Evolutionary conservation across 2,113 vertebrate genomes (phyloP).

Genomic region (Grammomys dolichurus): DNA sequence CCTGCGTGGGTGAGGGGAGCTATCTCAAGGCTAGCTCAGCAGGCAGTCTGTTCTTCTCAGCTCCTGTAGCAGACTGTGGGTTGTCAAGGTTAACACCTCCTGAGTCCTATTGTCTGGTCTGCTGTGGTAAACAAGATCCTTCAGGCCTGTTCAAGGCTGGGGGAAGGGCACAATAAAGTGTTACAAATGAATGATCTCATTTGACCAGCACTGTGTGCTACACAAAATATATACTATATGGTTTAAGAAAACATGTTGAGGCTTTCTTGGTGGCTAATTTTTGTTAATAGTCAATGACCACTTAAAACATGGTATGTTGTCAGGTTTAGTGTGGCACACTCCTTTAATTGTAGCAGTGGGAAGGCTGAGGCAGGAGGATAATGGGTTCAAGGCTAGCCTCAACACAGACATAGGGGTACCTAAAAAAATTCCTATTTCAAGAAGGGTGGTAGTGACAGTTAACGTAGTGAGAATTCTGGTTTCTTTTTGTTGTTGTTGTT

Average conservation of each 20-base stretch:
- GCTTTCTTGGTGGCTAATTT: not conserved
- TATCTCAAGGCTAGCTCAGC: too few species aligned
- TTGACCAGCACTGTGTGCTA: not conserved
- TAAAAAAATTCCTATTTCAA: not conserved
- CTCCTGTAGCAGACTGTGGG: too few species aligned
- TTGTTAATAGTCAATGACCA: not conserved
- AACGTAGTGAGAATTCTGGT: not conserved
- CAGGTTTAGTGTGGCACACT: too few species aligned
- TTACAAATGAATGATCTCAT: not conserved
- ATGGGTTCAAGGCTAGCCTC: not conserved
- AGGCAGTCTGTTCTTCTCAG: too few species aligned
- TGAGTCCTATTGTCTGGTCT: too few species aligned
- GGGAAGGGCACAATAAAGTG: not conserved
- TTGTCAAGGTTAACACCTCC: too few species aligned
- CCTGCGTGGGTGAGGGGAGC: too few species aligned
- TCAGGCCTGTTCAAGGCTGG: too few species aligned
- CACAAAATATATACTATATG: not conserved
- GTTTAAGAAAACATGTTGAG: not conserved
- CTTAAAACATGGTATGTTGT: not conserved
- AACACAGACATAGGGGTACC: not conserved
- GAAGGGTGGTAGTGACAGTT: not conserved
- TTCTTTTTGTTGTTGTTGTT: too few species aligned
- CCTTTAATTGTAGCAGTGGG: not conserved
- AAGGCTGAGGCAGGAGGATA: not conserved
- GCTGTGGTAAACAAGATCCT: too few species aligned